Percentiles rank a stretch among this genome's conserved stretches.
Conservation (phyloP, 2,797 vertebrate genomes). For the Rhyacichthys aspro region DNA sequence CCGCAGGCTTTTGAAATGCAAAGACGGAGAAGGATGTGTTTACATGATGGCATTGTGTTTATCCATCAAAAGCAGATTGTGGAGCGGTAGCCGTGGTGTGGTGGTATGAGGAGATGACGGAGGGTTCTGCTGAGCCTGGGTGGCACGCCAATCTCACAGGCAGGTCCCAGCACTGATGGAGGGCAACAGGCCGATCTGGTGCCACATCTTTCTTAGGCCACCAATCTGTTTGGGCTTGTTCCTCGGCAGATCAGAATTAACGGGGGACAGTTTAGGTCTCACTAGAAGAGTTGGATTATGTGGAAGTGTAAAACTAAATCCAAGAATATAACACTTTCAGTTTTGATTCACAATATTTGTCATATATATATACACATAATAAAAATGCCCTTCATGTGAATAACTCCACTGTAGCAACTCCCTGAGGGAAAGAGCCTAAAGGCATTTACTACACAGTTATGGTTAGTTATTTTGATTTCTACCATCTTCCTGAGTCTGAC, state of each 20-base stretch:
- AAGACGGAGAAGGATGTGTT: conserved; percentile 75
- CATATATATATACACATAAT: too few species aligned
- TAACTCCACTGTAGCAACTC: too few species aligned
- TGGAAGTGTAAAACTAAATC: too few species aligned
- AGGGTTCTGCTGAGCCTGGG: conserved; percentile 45
- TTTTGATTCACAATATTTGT: too few species aligned
- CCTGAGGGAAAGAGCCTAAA: too few species aligned
- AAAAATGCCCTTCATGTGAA: too few species aligned
- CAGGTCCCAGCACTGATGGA: conserved; percentile 53
- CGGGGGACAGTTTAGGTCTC: too few species aligned
- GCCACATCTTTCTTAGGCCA: conserved; percentile 55
- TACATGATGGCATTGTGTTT: conserved; percentile 70
- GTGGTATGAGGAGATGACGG: conserved; percentile 64
- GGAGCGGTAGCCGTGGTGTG: conserved; percentile 54
- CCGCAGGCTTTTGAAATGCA: conserved; percentile 72
- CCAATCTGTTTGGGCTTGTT: conserved; percentile 18
- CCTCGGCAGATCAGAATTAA: conserved; percentile 21
- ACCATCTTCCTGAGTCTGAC: too few species aligned
- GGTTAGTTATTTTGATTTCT: too few species aligned
- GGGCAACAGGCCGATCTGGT: conserved; percentile 40
- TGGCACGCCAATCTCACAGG: conserved; percentile 63
- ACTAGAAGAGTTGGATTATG: too few species aligned
- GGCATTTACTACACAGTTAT: too few species aligned
- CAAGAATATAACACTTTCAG: too few species aligned
- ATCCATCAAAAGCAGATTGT: conserved; percentile 74